Conservation (phyloP, 2,888 invertebrate genomes). For the Tipula unca region DNA sequence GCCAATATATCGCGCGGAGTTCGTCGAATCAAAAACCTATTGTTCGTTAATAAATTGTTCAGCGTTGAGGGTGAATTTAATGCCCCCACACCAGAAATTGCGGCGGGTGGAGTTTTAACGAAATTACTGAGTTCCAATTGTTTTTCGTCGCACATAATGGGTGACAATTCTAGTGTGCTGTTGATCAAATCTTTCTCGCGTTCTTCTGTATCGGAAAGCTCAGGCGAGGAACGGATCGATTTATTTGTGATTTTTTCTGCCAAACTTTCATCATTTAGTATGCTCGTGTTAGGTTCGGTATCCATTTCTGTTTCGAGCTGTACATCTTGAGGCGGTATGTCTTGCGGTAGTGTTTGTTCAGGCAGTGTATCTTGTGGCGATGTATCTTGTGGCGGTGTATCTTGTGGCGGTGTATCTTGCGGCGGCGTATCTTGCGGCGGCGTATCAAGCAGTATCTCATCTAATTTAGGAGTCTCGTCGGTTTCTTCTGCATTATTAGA, state of each 20-base stretch:
- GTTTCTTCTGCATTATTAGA: not conserved
- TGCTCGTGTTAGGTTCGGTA: not conserved
- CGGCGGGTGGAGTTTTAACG: not conserved
- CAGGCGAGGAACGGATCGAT: conserved; percentile 40
- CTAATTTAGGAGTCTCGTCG: not conserved
- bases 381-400: not conserved
- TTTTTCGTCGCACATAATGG: conserved; percentile 36
- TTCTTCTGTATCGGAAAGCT: conserved; percentile 38
- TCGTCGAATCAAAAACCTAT: not conserved
- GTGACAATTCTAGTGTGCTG: conserved; percentile 52
- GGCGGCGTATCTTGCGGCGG: not conserved
- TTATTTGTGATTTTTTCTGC: not conserved
- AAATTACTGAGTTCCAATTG: not conserved
- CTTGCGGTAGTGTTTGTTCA: not conserved
- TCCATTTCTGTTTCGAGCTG: not conserved
- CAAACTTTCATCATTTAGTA: not conserved
- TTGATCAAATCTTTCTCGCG: conserved; percentile 48
- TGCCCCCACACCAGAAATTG: not conserved
- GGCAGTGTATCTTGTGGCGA: not conserved
- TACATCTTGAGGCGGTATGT: not conserved
- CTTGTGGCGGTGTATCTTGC: not conserved
- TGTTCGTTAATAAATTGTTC: not conserved
- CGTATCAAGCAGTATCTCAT: not conserved
- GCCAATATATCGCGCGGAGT: not conserved
- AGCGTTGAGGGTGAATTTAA: not conserved